Percentiles rank a stretch among this genome's conserved stretches.
These are phyloP conservation scores for Capricornis sumatraensis DNA, from an alignment of 2,113 vertebrate genomes.

Conservation along the genomic window DNA sequence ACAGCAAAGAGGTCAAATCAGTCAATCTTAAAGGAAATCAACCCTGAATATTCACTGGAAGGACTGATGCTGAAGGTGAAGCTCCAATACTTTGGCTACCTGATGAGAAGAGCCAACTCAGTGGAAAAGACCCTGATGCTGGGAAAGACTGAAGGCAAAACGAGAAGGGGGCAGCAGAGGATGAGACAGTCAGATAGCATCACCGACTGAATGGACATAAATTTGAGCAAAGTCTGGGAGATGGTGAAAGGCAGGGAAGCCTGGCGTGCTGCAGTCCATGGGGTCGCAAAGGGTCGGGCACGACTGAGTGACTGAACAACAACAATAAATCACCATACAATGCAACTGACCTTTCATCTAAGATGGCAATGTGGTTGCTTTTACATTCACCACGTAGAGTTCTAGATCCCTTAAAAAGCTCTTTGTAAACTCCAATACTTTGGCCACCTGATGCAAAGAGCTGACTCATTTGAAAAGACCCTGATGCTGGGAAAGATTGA, in stretches of 20 bases:
- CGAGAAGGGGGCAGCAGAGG: not conserved
- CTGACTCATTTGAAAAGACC: not conserved
- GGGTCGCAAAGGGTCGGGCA: fast-evolving
- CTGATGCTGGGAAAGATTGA: not conserved
- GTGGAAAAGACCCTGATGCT: not conserved
- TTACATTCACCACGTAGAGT: not conserved
- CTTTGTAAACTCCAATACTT: not conserved
- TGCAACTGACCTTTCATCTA: not conserved
- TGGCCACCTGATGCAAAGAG: not conserved
- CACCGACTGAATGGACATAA: not conserved
- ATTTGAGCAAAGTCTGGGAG: not conserved
- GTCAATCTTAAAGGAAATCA: not conserved
- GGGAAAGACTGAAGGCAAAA: not conserved
- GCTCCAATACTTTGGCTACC: not conserved
- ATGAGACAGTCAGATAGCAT: not conserved
- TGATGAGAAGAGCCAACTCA: not conserved
- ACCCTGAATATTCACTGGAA: not conserved
- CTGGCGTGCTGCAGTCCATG: not conserved
- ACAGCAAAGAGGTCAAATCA: not conserved
- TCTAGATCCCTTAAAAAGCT: not conserved
- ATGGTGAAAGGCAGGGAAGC: not conserved
- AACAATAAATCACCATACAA: not conserved
- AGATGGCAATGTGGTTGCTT: not conserved
- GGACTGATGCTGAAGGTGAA: not conserved
- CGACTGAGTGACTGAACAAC: not conserved